phyloP scores from a whole-genome alignment of 92 coral and sea anemone genomes.

The Muricea muricata region DNA sequence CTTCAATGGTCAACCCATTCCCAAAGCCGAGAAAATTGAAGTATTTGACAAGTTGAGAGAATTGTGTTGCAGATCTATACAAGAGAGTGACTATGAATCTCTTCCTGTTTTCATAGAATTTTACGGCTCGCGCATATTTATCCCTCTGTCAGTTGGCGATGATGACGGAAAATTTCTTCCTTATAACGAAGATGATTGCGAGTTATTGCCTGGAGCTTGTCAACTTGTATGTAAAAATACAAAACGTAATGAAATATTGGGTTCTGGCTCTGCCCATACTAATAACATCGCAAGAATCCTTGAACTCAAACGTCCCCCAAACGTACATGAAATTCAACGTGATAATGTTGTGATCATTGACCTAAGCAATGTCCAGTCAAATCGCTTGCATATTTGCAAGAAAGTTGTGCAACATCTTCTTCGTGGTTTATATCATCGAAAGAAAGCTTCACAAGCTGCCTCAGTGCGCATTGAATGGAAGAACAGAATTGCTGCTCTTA shows the following conservation, averaged over 20 bases:
- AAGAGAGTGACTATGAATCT: too few species aligned
- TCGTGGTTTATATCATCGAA: constrained; percentile 48
- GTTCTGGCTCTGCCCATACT: constrained; percentile 49
- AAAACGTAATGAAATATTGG: not conserved
- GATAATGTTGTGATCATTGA: not conserved
- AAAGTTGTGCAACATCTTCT: constrained; percentile 7
- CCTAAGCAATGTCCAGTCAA: not conserved
- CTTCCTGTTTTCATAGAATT: too few species aligned
- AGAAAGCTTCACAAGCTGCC: constrained; percentile 47
- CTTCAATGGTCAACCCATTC: too few species aligned
- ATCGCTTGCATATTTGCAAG: not conserved
- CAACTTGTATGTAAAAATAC: not conserved
- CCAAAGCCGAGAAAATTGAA: too few species aligned
- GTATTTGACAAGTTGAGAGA: too few species aligned
- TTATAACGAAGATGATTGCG: not conserved
- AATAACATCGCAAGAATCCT: constrained; percentile 43
- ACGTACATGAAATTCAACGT: not conserved
- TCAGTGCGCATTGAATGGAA: constrained; percentile 43
- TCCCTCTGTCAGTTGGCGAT: too few species aligned
- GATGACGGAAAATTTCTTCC: too few species aligned
- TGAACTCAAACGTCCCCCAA: not conserved
- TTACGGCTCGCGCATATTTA: too few species aligned
- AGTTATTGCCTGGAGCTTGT: not conserved
- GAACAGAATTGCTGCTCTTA: not conserved
- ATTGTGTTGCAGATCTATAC: too few species aligned